Base-by-base conservation (phyloP, 2,888 invertebrate species). In the Ennomos erosarius region DNA sequence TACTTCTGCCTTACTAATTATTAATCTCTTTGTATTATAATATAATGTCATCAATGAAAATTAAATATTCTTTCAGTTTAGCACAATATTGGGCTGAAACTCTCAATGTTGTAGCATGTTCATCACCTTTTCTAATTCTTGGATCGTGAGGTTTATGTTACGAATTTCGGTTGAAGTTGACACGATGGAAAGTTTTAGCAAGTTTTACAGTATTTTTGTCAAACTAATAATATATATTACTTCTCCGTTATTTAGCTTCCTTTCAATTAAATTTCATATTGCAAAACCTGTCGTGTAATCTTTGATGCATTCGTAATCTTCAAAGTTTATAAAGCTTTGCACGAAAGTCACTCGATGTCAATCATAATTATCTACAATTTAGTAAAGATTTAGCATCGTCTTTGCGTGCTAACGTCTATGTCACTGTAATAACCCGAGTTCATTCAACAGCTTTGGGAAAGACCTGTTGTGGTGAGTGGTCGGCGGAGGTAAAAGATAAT, bases 381-480 rank as follows among this genome's bases (percentile, higher is more conserved):
- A 26, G 26, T 26, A 26, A 26, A 49, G 47, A 39, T 55, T 38
- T 56, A 48, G 49, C 51, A 54, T 56, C 52, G 33, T 55, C 55
- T 57, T 47, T 35, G 45, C 52, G 51, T 47, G 49, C 33, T 63
- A 33, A 48, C 58, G 49, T 55, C 34, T 52, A 38, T 63, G 10
- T 57, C 67, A 72, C 67, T 74, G 64, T 82, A 84, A 81, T 81
- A 75, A 81, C 79, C 70, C 69, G 75, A 81, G 78, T 91, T 90
- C 79, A 76, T 90, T 90, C 84, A 82, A 91, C 92, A 92, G 92
- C 88, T 92, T 92, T 79, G 91, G 92, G 85, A 91, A 92, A 90
- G 92, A 92, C 84, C 88, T 88, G 81, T 88, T 91, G 82, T 92
- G 92, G 92, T 92, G 90, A 92, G 92, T 92, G 80, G 74, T 81